Conservation (phyloP, 2,797 vertebrate genomes). For the Dermochelys coriacea region DNA sequence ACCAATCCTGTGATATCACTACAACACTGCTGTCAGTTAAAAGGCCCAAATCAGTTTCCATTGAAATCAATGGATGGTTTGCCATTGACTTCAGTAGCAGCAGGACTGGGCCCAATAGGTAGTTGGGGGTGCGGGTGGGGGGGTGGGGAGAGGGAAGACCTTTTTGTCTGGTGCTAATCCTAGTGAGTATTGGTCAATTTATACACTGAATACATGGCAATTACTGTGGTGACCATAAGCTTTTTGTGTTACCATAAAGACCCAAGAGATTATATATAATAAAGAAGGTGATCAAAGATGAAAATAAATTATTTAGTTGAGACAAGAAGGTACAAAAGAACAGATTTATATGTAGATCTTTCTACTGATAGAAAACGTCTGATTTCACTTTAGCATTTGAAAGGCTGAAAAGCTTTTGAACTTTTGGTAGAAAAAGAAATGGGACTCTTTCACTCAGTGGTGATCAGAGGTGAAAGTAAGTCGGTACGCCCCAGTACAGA, state of each 20-base stretch:
- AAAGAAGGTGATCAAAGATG: conserved; percentile 1
- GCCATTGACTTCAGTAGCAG: neutral
- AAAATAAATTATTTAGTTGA: conserved; percentile 36
- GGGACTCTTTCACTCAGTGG: neutral
- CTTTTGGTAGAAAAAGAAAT: conserved; percentile 49
- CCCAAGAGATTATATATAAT: neutral
- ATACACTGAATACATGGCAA: neutral
- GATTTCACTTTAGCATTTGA: conserved; percentile 17
- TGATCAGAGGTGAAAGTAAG: too few species aligned
- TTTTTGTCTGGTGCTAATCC: neutral
- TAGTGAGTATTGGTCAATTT: neutral
- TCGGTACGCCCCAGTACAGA: too few species aligned
- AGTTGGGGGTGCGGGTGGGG: neutral
- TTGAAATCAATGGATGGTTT: neutral
- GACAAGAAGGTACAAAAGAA: conserved; percentile 25
- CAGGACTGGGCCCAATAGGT: neutral
- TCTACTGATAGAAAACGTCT: conserved; percentile 10
- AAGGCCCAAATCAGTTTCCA: neutral
- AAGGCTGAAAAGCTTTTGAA: conserved; percentile 36
- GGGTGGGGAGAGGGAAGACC: neutral
- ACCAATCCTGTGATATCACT: neutral
- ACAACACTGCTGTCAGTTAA: neutral
- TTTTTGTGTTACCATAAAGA: neutral
- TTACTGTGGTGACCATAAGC: neutral
- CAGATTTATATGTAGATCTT: conserved; percentile 30